Evolutionary conservation across 2,888 invertebrate genomes (phyloP), one percentile per base, ranked within the genome.

Genomic region (Ophion obscuratus): DNA sequence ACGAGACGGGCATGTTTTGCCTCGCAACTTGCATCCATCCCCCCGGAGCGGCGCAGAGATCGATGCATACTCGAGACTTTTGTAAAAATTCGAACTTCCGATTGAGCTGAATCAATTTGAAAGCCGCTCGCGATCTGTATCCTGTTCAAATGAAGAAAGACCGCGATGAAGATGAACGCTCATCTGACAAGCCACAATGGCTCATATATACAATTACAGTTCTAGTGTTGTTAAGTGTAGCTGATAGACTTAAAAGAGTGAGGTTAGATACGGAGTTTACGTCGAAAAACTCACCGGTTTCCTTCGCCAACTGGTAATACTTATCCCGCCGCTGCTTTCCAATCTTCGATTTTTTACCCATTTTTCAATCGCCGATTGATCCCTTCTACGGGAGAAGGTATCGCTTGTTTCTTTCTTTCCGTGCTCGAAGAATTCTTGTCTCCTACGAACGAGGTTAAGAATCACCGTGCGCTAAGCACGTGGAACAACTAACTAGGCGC

Each of bases 1-100:
- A 98, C 6, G 99, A 99, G 0, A 99, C 96, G 0, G 99, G 99
- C 98, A 99, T 99, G 93, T 99, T 98, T 94, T 99, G 97, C 91
- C 97, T 97, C 71, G 99, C 99, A 78, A 99, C 99, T 95, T 98
- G 99, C 97, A 99, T 98, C 99, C 99, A 99, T 90, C 99, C 99
- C 92, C 99, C 99, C 0, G 99, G 99, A 1, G 99, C 99, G 17
- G 99, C 99, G 95, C 99, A 99, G 87, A 99, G 95, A 96, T 99
- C 99, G 91, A 99, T 96, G 90, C 99, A 97, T 95, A 99, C 99
- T 95, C 98, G 96, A 0, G 99, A 98, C 92, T 97, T 97, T 95
- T 99, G 98, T 7, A 99, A 95, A 94, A 99, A 99, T 78, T 98
- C 98, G 95, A 98, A 99, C 94, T 99, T 99, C 87, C 99, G 96